phyloP scores from a whole-genome alignment of 1,140 invertebrate genomes.

The Muscidifurax raptorellus region DNA sequence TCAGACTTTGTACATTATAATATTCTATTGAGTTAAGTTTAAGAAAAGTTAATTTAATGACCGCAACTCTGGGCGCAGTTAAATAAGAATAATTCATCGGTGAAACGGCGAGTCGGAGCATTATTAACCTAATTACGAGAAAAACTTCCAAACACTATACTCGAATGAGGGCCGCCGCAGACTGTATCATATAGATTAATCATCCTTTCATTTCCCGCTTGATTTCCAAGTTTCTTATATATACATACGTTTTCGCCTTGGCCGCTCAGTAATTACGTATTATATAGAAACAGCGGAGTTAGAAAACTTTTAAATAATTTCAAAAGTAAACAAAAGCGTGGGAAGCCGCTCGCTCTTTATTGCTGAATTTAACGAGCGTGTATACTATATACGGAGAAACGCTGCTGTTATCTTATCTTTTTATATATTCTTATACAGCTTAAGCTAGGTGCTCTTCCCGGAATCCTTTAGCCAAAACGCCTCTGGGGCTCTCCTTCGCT shows the following conservation, averaged over 20 bases:
- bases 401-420: background rate
- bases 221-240: background rate
- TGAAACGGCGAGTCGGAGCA: background rate
- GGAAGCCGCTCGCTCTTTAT: background rate
- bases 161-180: background rate
- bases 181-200: constrained; percentile 2
- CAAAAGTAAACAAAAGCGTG: constrained; percentile 13
- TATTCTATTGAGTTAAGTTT: background rate
- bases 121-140: constrained; percentile 5
- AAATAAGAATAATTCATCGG: background rate
- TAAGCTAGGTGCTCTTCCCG: background rate
- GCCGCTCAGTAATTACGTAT: background rate
- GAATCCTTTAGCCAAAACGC: background rate
- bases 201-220: background rate
- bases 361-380: constrained; percentile 5
- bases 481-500: background rate
- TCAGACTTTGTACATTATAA: background rate
- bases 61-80: background rate
- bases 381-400: background rate
- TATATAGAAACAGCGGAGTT: background rate
- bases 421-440: background rate
- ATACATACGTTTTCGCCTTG: background rate
- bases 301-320: constrained; percentile 9
- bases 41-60: background rate
- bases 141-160: background rate